phyloP scores from a whole-genome alignment of 2,888 invertebrate species.

The Diaphora mendica region DNA sequence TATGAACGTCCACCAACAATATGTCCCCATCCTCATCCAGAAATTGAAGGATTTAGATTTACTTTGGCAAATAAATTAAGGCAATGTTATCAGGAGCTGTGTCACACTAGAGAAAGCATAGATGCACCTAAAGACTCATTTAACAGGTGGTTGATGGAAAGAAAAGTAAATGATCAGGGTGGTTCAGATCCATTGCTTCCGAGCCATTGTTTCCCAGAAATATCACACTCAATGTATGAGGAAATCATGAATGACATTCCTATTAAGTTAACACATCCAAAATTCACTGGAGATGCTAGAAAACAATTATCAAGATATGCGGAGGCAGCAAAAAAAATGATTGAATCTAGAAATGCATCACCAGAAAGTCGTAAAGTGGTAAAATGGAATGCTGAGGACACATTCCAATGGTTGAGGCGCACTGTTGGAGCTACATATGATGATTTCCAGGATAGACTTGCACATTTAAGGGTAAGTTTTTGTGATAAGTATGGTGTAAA shows the following conservation, averaged over 20 bases:
- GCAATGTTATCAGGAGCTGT: slow-evolving; percentile 97
- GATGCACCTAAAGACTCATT: slow-evolving; percentile 99
- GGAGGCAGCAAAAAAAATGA: slow-evolving; percentile 98
- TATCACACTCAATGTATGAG: slow-evolving; percentile 97
- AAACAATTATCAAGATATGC: slow-evolving; percentile 97
- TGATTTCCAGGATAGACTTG: slow-evolving; percentile 95
- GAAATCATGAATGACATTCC: slow-evolving; percentile 99
- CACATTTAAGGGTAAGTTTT: slow-evolving; percentile 90
- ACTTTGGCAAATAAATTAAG: slow-evolving; percentile 93
- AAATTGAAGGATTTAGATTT: slow-evolving; percentile 95
- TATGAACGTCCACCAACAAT: slow-evolving; percentile 94
- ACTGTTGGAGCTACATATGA: slow-evolving; percentile 98
- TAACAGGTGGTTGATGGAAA: slow-evolving; percentile 98
- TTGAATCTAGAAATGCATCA: slow-evolving; percentile 96
- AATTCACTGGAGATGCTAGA: slow-evolving; percentile 97
- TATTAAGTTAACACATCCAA: slow-evolving; percentile 97
- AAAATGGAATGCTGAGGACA: slow-evolving; percentile 99
- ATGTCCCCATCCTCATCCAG: slow-evolving; percentile 97
- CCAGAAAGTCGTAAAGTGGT: slow-evolving; percentile 98
- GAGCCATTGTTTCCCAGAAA: slow-evolving; percentile 96
- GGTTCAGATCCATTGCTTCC: slow-evolving; percentile 97
- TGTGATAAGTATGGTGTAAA: neutral
- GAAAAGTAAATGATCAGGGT: slow-evolving; percentile 94
- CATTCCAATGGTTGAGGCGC: slow-evolving; percentile 97
- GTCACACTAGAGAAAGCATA: slow-evolving; percentile 96